Conservation (phyloP, 2,888 invertebrate species). For the Drosophila pseudotalamancana region DNA sequence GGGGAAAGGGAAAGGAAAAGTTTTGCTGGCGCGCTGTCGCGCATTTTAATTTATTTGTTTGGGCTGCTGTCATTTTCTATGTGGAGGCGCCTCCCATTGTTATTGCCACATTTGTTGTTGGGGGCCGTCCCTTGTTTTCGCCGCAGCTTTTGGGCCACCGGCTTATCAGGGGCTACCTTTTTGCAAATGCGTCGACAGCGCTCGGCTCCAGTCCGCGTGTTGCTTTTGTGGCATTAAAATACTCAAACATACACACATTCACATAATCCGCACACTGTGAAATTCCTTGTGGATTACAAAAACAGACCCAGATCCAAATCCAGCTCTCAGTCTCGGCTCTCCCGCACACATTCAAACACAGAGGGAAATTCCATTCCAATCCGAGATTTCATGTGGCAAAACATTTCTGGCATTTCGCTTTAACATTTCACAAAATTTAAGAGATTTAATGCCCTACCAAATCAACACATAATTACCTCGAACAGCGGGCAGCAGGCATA, state of each 20-base stretch:
- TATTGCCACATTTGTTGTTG: slow-evolving; percentile 53
- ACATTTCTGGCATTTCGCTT: slow-evolving; percentile 57
- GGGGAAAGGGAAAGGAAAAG: slow-evolving; percentile 30
- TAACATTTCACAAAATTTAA: slow-evolving; percentile 57
- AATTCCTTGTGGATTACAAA: slow-evolving; percentile 76
- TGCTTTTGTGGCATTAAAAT: slow-evolving; percentile 70
- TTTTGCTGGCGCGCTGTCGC: slow-evolving; percentile 75
- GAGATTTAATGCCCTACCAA: slow-evolving; percentile 68
- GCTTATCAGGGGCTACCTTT: slow-evolving; percentile 73
- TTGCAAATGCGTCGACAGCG: slow-evolving; percentile 70
- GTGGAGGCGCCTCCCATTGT: slow-evolving; percentile 49
- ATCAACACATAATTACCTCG: slow-evolving; percentile 75
- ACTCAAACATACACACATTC: slow-evolving; percentile 25
- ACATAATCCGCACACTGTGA: slow-evolving; percentile 74
- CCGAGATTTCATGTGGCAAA: slow-evolving; percentile 73
- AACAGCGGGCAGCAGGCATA: slow-evolving; percentile 1
- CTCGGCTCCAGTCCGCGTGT: slow-evolving; percentile 48
- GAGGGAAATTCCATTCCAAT: slow-evolving; percentile 51
- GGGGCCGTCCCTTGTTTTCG: slow-evolving; percentile 20
- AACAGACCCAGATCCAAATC: slow-evolving; percentile 55
- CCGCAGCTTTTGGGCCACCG: slow-evolving; percentile 38
- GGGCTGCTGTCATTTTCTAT: slow-evolving; percentile 76
- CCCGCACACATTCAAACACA: neutral
- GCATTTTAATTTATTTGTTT: slow-evolving; percentile 82
- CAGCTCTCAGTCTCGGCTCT: slow-evolving; percentile 19